These are phyloP conservation scores for Amyelois transitella DNA, from an alignment of 1,140 invertebrate genomes.

Conservation along the genomic window DNA sequence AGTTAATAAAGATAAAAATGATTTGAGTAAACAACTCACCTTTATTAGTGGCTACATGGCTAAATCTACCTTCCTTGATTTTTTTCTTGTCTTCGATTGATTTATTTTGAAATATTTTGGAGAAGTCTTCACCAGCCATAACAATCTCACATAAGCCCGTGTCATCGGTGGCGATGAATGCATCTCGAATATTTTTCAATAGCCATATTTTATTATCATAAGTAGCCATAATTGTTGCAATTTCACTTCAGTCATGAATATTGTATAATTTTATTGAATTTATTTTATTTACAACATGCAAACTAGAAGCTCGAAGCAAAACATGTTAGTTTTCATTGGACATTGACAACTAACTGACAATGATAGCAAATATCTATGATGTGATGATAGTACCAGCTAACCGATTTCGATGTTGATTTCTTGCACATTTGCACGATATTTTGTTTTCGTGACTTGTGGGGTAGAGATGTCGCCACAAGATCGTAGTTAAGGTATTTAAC, in stretches of 20 bases:
- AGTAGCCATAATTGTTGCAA: slow-evolving; percentile 82
- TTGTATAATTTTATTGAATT: background rate
- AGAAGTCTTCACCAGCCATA: slow-evolving; percentile 85
- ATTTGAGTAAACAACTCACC: slow-evolving; percentile 13
- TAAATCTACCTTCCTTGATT: slow-evolving; percentile 35
- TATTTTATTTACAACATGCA: background rate
- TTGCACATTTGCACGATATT: too few relatives aligned
- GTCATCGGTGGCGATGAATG: slow-evolving; percentile 96
- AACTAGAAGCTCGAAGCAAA: background rate
- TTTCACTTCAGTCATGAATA: background rate
- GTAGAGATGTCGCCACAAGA: too few relatives aligned
- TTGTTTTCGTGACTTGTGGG: too few relatives aligned
- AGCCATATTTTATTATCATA: slow-evolving; percentile 96
- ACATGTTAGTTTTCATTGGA: background rate
- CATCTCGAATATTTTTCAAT: slow-evolving; percentile 92
- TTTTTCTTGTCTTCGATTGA: slow-evolving; percentile 53
- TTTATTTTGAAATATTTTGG: slow-evolving; percentile 77
- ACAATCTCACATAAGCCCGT: slow-evolving; percentile 88
- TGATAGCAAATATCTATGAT: too few relatives aligned
- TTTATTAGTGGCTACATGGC: slow-evolving; percentile 71
- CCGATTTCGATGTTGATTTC: too few relatives aligned
- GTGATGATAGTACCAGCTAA: too few relatives aligned
- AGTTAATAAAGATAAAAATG: background rate
- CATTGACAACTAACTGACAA: too few relatives aligned
- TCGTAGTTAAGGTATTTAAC: too few relatives aligned